These are phyloP conservation scores for Malaclemys terrapin DNA, from an alignment of 2,113 vertebrate species.

Conservation along the genomic window DNA sequence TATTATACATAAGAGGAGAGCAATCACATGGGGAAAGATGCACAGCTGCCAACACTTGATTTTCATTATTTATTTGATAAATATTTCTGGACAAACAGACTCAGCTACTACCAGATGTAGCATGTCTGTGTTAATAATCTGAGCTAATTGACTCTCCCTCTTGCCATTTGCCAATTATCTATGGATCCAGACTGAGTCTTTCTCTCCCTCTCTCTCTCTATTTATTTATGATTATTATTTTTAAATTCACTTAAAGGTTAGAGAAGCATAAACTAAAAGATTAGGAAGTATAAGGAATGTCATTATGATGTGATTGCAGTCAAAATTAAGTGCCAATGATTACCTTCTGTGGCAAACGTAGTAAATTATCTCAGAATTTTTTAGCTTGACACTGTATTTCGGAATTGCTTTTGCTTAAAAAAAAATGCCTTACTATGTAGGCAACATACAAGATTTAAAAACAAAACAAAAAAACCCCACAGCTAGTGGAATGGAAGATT, in stretches of 20 bases:
- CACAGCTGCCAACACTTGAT: conserved; percentile 66
- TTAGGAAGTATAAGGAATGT: conserved; percentile 43
- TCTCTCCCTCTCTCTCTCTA: not conserved
- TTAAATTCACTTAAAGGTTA: conserved; percentile 28
- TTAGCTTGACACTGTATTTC: not conserved
- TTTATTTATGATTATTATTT: not conserved
- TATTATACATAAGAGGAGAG: conserved; percentile 32
- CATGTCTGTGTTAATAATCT: conserved; percentile 76
- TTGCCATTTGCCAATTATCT: conserved; percentile 73
- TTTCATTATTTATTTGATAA: conserved; percentile 78
- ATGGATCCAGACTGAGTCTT: conserved; percentile 36
- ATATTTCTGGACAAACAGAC: conserved; percentile 78
- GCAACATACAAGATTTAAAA: not conserved
- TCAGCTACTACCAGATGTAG: conserved; percentile 69
- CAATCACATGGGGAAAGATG: conserved; percentile 37
- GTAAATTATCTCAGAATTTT: conserved; percentile 34
- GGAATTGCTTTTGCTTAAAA: conserved; percentile 8
- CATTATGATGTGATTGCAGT: conserved; percentile 59
- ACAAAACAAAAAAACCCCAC: not conserved
- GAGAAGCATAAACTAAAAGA: conserved; percentile 60
- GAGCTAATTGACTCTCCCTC: conserved; percentile 74
- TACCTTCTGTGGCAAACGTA: conserved; percentile 44
- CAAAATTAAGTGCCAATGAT: conserved; percentile 28
- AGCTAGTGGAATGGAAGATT: conserved; percentile 25
- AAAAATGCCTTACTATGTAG: not conserved